Base-by-base conservation (phyloP, 2,888 invertebrate species). In the Stomorhina lunata region DNA sequence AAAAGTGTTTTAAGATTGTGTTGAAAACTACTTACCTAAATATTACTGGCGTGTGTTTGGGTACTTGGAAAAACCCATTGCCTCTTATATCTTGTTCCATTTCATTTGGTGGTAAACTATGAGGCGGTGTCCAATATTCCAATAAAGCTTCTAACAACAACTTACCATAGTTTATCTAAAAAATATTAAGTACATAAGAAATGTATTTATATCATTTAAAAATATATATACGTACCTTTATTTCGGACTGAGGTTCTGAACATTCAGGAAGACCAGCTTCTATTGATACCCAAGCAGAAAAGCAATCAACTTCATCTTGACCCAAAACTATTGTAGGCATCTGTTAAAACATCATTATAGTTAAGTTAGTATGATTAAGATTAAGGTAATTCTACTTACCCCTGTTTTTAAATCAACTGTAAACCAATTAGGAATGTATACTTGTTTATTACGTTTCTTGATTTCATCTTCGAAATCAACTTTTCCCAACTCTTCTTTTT, bases 351-450 rank as follows among this genome's bases (percentile, higher is more conserved):
- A 9, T 27, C 17, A 6, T 45, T 29, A 37, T n/a, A 22, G 17
- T 5, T 27, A 53, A 15, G 20, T 32, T 12, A 25, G 6, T 22
- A 34, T n/a, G n/a, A 6, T 45, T 29, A 37, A 15, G 17, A 12
- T 5, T 27, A 53, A 15, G 20, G 22, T 12, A 25, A 3, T 22
- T 25, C 4, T 22, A 86, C 94, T 91, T 92, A 97, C 96, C 83
- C 99, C 99, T 79, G 98, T 99, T 92, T 99, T 99, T 57, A 99
- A 94, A 92, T 99, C 99, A 53, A 99, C 98, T 85, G 97, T 97
- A 91, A 99, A 99, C 99, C 99, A 99, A 92, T 97, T 98, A 29
- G 99, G 99, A 87, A 99, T 98, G 90, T 96, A 98, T 65, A 99
- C 95, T 93, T 96, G 95, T 92, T 98, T 97, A 87, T 96, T 96